These are phyloP conservation scores for Ataeniobius toweri DNA, from an alignment of 2,797 vertebrate species.

Conservation along the genomic window DNA sequence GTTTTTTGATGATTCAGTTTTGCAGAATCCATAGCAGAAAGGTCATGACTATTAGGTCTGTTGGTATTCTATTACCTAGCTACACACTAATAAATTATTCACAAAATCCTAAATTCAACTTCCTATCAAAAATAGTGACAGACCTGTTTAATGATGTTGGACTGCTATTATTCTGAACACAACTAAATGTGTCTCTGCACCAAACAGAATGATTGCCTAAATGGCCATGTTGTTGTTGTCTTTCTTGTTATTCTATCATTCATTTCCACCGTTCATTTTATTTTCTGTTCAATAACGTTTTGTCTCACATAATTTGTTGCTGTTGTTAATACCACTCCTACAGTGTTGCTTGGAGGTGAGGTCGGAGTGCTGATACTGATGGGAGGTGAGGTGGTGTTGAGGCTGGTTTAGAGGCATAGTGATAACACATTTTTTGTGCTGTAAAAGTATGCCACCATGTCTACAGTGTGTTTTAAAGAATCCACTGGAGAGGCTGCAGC, in stretches of 20 bases:
- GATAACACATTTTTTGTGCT: constrained; percentile 40
- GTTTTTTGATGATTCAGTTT: neutral
- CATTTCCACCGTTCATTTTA: constrained; percentile 3
- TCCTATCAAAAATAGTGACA: neutral
- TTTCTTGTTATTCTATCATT: constrained; percentile 1
- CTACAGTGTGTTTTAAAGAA: constrained; percentile 37
- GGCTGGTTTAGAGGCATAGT: constrained; percentile 27
- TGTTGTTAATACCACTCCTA: constrained; percentile 49
- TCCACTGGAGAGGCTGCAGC: constrained; percentile 34
- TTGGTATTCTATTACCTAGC: neutral
- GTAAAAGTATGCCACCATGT: constrained; percentile 44
- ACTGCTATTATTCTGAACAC: neutral
- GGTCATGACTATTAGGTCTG: neutral
- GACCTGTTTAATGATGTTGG: neutral
- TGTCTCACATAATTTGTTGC: constrained; percentile 32
- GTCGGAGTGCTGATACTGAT: constrained; percentile 86
- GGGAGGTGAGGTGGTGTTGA: constrained; percentile 80
- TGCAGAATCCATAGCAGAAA: neutral
- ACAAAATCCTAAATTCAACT: neutral
- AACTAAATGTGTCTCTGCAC: neutral
- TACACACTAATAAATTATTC: neutral
- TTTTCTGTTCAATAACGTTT: constrained; percentile 18
- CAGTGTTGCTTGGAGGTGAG: constrained; percentile 82
- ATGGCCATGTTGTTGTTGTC: neutral
- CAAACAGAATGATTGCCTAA: neutral